A percentile compares a stretch with the other conserved stretches of the same genome.
phyloP scores from a whole-genome alignment of 2,888 invertebrate species.

The Sisyra terminalis region DNA sequence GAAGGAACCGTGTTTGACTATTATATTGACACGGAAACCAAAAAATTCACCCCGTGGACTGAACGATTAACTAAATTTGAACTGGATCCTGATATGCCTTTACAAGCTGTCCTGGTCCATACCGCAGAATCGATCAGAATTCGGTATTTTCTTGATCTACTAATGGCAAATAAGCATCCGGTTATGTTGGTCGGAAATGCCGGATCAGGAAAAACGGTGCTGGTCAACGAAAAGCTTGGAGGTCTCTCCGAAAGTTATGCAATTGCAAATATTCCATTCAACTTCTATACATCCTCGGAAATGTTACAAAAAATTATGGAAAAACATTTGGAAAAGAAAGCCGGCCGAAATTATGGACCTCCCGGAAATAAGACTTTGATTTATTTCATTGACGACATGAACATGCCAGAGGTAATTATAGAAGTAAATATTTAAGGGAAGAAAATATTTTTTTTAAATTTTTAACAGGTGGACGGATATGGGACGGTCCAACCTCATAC shows the following conservation, averaged over 20 bases:
- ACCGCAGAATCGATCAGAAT: conserved; percentile 86
- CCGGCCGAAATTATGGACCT: conserved; percentile 81
- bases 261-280: conserved; percentile 84
- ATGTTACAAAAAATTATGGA: conserved; percentile 88
- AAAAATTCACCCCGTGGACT: conserved; percentile 79
- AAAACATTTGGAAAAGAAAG: conserved; percentile 91
- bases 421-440: not conserved
- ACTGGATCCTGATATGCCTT: conserved; percentile 76
- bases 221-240: conserved; percentile 52
- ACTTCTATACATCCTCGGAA: conserved; percentile 90
- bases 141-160: conserved; percentile 72
- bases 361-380: conserved; percentile 86
- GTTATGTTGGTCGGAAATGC: conserved; percentile 91
- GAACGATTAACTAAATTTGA: conserved; percentile 83
- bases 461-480: conserved; percentile 48
- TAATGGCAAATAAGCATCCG: conserved; percentile 78
- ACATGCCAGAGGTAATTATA: conserved; percentile 81
- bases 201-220: conserved; percentile 87
- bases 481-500: conserved; percentile 96
- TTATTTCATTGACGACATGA: conserved; percentile 95
- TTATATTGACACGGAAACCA: conserved; percentile 79
- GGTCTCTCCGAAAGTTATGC: conserved; percentile 72
- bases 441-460: too few species aligned
- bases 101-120: conserved; percentile 85
- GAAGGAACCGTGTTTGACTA: conserved; percentile 92